A percentile compares a stretch with the other conserved stretches of the same genome.
Conservation (phyloP, 2,888 invertebrate species). For the Amphipoea oculea region DNA sequence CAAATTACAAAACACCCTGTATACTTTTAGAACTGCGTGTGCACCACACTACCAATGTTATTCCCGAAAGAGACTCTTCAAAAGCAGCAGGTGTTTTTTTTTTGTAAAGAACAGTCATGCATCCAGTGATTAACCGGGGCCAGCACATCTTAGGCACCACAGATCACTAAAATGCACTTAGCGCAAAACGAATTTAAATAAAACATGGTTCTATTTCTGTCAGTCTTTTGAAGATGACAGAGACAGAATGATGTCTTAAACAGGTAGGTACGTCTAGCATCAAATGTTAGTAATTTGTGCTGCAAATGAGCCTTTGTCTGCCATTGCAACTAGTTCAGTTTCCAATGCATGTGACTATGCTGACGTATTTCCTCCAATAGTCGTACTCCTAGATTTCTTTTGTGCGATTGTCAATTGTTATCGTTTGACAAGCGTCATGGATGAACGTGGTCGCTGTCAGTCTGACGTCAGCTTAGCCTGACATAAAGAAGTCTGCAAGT, state of each 20-base stretch:
- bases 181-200: background rate
- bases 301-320: background rate
- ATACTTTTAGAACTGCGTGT: too few species aligned
- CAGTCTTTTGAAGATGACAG: background rate
- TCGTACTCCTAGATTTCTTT: conserved; percentile 29
- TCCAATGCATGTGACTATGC: background rate
- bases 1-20: too few species aligned
- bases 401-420: conserved; percentile 41
- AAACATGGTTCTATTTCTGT: background rate
- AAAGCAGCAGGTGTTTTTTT: background rate
- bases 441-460: conserved; percentile 19
- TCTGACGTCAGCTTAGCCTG: conserved; percentile 40
- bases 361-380: background rate
- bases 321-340: background rate
- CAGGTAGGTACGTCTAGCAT: background rate
- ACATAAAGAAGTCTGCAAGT: conserved; percentile 18
- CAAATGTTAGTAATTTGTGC: background rate
- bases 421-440: conserved; percentile 32
- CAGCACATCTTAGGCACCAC: background rate
- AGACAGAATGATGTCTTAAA: background rate
- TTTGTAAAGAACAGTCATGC: too few species aligned
- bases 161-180: background rate
- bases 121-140: too few species aligned
- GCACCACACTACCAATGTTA: too few species aligned
- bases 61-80: too few species aligned